Conservation (phyloP, 2,888 invertebrate genomes). For the Protophormia terraenovae region DNA sequence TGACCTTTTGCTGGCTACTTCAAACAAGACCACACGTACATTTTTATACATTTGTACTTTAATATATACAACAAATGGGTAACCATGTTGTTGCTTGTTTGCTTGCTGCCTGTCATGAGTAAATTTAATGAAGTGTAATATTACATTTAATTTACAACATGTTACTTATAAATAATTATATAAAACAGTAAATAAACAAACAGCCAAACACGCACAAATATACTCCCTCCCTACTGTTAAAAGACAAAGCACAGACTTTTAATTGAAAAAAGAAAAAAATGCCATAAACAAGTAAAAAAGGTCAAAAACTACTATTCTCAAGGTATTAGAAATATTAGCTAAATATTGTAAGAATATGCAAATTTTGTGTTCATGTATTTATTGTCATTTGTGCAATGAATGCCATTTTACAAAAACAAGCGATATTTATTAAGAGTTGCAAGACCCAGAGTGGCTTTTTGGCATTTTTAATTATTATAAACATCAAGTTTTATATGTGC, state of each 20-base stretch:
- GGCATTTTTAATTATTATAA: constrained; percentile 4
- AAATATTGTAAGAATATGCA: neutral
- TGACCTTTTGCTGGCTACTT: constrained; percentile 35
- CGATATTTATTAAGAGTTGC: neutral
- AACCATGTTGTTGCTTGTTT: neutral
- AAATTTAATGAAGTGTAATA: constrained; percentile 62
- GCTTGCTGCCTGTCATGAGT: constrained; percentile 23
- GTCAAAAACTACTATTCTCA: constrained; percentile 7
- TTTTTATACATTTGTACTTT: neutral
- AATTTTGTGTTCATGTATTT: neutral
- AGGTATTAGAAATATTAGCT: constrained; percentile 10
- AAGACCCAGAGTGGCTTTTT: neutral
- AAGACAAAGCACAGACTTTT: too few species aligned
- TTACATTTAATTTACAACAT: constrained; percentile 64
- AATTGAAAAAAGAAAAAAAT: too few species aligned
- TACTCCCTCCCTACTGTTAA: neutral
- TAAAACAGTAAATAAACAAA: neutral
- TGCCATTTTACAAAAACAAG: neutral
- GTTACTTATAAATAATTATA: constrained; percentile 48
- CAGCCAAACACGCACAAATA: neutral
- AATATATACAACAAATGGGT: neutral
- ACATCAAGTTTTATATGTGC: too few species aligned
- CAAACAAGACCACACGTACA: neutral
- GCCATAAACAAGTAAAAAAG: neutral
- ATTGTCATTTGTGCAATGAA: neutral